A percentile compares a stretch with the other conserved stretches of the same genome.
Conservation (phyloP, 2,888 invertebrate species). For the Miltochrista miniata region DNA sequence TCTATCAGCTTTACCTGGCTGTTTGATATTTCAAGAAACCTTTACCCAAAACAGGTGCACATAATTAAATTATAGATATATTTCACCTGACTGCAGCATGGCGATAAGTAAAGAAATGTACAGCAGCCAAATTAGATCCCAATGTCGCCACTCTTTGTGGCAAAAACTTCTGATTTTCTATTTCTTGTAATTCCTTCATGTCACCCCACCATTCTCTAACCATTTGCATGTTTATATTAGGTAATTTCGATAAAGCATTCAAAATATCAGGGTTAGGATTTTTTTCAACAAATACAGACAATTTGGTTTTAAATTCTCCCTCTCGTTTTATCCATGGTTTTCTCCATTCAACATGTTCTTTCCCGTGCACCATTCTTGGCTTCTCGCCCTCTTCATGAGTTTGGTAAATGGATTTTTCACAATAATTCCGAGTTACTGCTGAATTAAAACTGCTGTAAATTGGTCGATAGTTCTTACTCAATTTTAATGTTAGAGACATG, state of each 20-base stretch:
- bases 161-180: conserved; percentile 84
- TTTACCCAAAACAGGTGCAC: too few relatives aligned
- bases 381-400: conserved; percentile 63
- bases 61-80: not conserved
- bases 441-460: too few relatives aligned
- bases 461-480: conserved; percentile 34
- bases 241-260: conserved; percentile 75
- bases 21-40: too few relatives aligned
- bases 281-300: conserved; percentile 80
- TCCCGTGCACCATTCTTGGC: conserved; percentile 59
- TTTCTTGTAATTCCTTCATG: conserved; percentile 74
- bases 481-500: conserved; percentile 55
- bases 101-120: conserved; percentile 91
- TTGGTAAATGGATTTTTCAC: conserved; percentile 68
- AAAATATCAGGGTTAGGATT: conserved; percentile 68
- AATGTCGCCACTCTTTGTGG: conserved; percentile 84
- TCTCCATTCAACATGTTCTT: conserved; percentile 84
- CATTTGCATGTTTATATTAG: conserved; percentile 74
- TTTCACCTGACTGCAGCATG: conserved; percentile 88
- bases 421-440: conserved; percentile 53
- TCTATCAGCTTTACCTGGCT: too few relatives aligned
- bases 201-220: conserved; percentile 83
- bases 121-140: conserved; percentile 92
- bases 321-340: conserved; percentile 83
- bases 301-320: conserved; percentile 82